Evolutionary conservation across 2,888 invertebrate species (phyloP).

Genomic region (Choristoneura rosaceana): DNA sequence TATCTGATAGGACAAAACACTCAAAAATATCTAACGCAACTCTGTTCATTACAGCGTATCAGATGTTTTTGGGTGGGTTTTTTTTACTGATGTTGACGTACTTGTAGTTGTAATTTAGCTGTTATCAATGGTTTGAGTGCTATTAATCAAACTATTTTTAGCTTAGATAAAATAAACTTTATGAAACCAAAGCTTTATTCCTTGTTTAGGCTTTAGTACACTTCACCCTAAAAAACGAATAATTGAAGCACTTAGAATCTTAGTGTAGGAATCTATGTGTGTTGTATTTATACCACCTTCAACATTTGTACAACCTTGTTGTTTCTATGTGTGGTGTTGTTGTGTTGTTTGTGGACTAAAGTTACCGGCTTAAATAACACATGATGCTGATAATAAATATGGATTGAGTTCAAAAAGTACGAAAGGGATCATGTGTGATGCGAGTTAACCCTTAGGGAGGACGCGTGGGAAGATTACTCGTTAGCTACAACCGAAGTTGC

Average conservation of each 20-base stretch:
- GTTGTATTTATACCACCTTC: too few species aligned
- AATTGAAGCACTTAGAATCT: neutral
- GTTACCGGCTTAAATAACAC: neutral
- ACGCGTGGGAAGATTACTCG: constrained; percentile 25
- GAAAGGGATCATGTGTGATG: constrained; percentile 4
- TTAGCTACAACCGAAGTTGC: constrained; percentile 5
- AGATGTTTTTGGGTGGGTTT: too few species aligned
- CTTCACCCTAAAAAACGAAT: neutral
- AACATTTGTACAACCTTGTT: too few species aligned
- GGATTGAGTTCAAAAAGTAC: constrained; percentile 19
- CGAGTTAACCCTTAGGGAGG: neutral
- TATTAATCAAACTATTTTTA: neutral
- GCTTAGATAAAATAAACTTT: neutral
- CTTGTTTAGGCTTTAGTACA: neutral
- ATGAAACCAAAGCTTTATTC: too few species aligned
- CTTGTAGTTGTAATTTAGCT: neutral
- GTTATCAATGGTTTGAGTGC: neutral
- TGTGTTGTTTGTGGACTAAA: too few species aligned
- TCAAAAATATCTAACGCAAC: too few species aligned
- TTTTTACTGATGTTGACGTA: neutral
- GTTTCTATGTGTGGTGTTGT: too few species aligned
- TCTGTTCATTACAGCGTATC: too few species aligned
- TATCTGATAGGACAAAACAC: too few species aligned
- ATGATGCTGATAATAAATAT: constrained; percentile 25
- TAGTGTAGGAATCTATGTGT: neutral